These are phyloP conservation scores for Hirtodrosophila confusa DNA, from an alignment of 2,888 invertebrate species.

Conservation along the genomic window DNA sequence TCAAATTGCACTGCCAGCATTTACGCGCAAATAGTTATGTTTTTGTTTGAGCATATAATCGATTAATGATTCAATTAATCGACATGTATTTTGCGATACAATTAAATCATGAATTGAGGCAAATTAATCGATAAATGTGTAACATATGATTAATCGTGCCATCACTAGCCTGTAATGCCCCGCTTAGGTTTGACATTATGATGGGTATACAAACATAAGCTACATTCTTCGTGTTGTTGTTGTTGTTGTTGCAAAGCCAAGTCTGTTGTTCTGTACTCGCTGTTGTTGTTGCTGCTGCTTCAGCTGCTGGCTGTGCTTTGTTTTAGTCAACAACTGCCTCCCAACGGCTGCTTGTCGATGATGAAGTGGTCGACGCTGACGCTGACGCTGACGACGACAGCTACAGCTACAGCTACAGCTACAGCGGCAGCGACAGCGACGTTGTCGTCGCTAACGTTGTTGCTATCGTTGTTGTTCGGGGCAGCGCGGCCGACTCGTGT, in stretches of 20 bases:
- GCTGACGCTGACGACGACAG: slow-evolving; percentile 21
- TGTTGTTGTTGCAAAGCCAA: slow-evolving; percentile 11
- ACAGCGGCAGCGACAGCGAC: no score
- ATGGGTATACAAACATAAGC: slow-evolving; percentile 14
- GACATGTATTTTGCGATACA: no score
- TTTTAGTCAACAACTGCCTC: slow-evolving; percentile 69
- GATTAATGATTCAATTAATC: no score
- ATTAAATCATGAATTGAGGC: no score
- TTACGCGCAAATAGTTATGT: no score
- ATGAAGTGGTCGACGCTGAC: slow-evolving; percentile 67
- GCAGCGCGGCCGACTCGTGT: slow-evolving; percentile 47
- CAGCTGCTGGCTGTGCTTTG: slow-evolving; percentile 51
- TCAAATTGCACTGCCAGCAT: no score
- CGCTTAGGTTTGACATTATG: neutral
- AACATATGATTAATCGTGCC: no score
- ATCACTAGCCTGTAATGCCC: no score
- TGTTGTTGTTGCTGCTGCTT: slow-evolving; percentile 10
- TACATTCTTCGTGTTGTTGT: slow-evolving; percentile 5
- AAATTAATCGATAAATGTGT: no score
- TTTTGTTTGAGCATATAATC: no score
- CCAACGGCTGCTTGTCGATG: slow-evolving; percentile 66
- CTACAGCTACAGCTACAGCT: slow-evolving; percentile 2
- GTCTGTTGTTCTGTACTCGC: slow-evolving; percentile 17
- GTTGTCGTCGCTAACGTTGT: no score
- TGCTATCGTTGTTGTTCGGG: slow-evolving; percentile 51